Conservation (phyloP, 2,113 vertebrate species). For the Rhegmatorhina hoffmannsi region DNA sequence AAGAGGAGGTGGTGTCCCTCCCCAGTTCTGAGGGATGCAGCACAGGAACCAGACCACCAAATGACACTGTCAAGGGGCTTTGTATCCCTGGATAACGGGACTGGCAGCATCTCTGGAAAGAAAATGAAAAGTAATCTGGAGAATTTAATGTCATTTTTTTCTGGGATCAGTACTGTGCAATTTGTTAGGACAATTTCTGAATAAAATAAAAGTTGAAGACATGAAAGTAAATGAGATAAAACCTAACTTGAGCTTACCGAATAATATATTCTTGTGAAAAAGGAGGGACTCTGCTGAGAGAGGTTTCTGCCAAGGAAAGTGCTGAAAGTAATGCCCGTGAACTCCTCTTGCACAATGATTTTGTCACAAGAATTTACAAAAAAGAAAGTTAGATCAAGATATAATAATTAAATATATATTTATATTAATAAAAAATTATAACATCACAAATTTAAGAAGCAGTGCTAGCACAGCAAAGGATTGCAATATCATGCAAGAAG, state of each 20-base stretch:
- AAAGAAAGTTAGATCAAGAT: neutral
- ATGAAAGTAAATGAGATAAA: neutral
- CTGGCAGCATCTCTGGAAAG: neutral
- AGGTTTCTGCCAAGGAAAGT: neutral
- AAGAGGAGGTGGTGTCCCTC: neutral
- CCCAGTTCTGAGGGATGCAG: rapidly evolving
- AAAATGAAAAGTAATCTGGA: neutral
- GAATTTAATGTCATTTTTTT: neutral
- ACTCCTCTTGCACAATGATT: neutral
- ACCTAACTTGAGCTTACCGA: neutral
- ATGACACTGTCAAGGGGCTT: neutral
- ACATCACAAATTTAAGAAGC: neutral
- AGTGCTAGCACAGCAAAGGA: neutral
- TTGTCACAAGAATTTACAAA: neutral
- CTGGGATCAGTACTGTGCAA: neutral
- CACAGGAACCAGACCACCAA: neutral
- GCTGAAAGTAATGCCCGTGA: neutral
- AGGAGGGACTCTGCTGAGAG: neutral
- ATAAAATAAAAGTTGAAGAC: neutral
- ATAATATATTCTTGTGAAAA: neutral
- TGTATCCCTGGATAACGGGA: neutral
- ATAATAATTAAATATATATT: neutral
- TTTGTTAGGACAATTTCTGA: neutral
- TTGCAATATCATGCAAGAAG: neutral
- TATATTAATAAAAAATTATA: neutral